Percentiles rank a stretch among this genome's conserved stretches.
phyloP scores from a whole-genome alignment of 2,113 vertebrate species.

The Leucopsar rothschildi region DNA sequence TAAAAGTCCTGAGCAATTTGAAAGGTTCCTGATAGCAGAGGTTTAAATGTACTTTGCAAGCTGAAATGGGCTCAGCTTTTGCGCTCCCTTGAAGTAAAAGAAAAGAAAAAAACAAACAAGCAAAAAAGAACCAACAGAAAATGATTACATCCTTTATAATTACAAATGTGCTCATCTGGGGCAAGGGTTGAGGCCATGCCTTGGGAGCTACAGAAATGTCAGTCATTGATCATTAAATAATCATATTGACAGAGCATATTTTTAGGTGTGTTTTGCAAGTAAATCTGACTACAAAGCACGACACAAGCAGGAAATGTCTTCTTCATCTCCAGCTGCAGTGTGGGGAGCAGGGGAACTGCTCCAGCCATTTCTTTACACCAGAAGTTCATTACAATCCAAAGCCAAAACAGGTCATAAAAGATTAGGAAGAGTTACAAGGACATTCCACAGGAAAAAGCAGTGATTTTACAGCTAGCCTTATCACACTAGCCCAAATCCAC shows the following conservation, averaged over 20 bases:
- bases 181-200: neutral
- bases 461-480: neutral
- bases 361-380: neutral
- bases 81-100: neutral
- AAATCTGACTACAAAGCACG: neutral
- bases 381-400: neutral
- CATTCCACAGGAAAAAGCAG: neutral
- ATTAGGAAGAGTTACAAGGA: neutral
- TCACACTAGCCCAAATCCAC: neutral
- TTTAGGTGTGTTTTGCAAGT: neutral
- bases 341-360: neutral
- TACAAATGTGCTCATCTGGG: neutral
- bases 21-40: neutral
- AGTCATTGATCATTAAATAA: neutral
- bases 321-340: neutral
- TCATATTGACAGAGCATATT: neutral
- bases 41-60: conserved; percentile 3
- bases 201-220: neutral
- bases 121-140: neutral
- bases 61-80: neutral
- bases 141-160: neutral
- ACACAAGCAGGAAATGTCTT: neutral
- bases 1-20: neutral
- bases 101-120: neutral
- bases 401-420: neutral